A percentile compares a stretch with the other conserved stretches of the same genome.
These are phyloP conservation scores for Ophthalmolycus amberensis DNA, from an alignment of 2,113 vertebrate species.

Conservation along the genomic window DNA sequence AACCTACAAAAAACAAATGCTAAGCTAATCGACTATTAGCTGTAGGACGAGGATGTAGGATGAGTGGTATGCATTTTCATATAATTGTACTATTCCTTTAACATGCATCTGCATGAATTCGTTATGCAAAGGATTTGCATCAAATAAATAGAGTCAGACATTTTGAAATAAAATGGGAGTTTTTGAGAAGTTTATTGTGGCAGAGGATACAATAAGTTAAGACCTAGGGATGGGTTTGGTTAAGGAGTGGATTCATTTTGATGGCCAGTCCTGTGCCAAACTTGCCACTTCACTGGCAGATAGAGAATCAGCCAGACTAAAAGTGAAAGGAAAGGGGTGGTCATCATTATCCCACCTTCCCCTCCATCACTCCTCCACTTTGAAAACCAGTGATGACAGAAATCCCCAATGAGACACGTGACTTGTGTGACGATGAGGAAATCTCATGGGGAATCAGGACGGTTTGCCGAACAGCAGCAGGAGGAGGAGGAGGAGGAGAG, in stretches of 20 bases:
- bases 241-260: slow-evolving; percentile 57
- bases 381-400: slow-evolving; percentile 50
- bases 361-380: slow-evolving; percentile 68
- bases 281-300: slow-evolving; percentile 78
- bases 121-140: slow-evolving; percentile 2
- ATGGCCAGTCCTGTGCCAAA: slow-evolving; percentile 83
- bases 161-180: slow-evolving; percentile 65
- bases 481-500: slow-evolving; percentile 12
- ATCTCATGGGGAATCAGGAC: slow-evolving; percentile 46
- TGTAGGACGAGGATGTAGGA: background rate
- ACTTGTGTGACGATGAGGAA: slow-evolving; percentile 46
- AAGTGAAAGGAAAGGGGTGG: slow-evolving; percentile 36
- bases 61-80: background rate
- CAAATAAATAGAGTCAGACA: slow-evolving; percentile 42
- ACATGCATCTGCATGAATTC: background rate
- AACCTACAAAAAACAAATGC: background rate
- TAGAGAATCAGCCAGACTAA: slow-evolving; percentile 56
- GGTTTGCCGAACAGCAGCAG: slow-evolving; percentile 59
- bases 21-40: background rate
- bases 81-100: background rate
- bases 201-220: slow-evolving; percentile 86
- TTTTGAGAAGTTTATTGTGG: slow-evolving; percentile 88
- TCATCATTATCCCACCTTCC: slow-evolving; percentile 49
- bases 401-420: slow-evolving; percentile 28
- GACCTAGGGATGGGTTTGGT: slow-evolving; percentile 68